phyloP scores from a whole-genome alignment of 2,888 invertebrate genomes.

The Leptopilina drosophilae region DNA sequence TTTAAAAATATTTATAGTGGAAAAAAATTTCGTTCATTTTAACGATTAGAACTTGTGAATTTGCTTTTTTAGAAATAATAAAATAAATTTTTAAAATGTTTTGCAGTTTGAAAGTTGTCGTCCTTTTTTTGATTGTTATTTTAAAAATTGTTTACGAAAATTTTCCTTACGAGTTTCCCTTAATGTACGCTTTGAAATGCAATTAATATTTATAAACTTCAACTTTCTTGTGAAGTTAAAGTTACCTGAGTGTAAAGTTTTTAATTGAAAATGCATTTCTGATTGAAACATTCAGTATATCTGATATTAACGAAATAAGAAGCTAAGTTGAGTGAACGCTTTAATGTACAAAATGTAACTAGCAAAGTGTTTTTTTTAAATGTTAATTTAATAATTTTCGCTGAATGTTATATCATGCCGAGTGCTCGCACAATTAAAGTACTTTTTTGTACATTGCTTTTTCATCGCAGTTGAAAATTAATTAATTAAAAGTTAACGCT shows the following conservation, averaged over 20 bases:
- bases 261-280: constrained; percentile 13
- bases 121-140: neutral
- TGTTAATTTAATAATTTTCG: constrained; percentile 2
- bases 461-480: neutral
- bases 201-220: constrained; percentile 25
- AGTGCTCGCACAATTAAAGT: constrained; percentile 6
- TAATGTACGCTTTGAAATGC: neutral
- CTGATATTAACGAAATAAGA: constrained; percentile 7
- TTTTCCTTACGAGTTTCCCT: neutral
- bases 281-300: constrained; percentile 4
- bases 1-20: too few species aligned
- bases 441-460: neutral
- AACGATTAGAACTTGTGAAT: too few species aligned
- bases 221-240: constrained; percentile 22
- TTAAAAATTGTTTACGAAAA: neutral
- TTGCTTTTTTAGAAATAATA: too few species aligned
- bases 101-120: neutral
- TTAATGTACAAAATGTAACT: constrained; percentile 23
- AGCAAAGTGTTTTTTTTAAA: neutral
- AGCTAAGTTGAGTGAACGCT: constrained; percentile 19
- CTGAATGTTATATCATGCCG: constrained; percentile 17
- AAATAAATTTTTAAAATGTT: neutral
- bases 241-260: constrained; percentile 3
- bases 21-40: too few species aligned
- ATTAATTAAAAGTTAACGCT: too few species aligned